phyloP scores from a whole-genome alignment of 2,797 vertebrate species.

The Schizopygopsis pylzovi region DNA sequence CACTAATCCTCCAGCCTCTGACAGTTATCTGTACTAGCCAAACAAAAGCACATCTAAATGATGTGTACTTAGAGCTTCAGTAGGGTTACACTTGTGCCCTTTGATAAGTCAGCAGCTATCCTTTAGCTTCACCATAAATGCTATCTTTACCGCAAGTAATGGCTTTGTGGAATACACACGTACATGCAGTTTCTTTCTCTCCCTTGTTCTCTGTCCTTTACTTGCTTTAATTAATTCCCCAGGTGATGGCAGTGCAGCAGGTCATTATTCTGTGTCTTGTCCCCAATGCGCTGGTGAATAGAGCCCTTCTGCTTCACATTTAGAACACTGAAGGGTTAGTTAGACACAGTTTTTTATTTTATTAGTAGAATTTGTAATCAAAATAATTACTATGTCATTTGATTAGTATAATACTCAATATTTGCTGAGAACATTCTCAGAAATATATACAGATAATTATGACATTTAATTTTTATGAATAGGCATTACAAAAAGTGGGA shows the following conservation, averaged over 20 bases:
- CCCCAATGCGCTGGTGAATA: slow-evolving; percentile 60
- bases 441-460: not conserved
- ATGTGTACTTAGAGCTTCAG: slow-evolving; percentile 34
- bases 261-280: slow-evolving; percentile 70
- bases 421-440: not conserved
- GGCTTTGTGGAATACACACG: slow-evolving; percentile 10
- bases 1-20: slow-evolving; percentile 29
- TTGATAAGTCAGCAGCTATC: slow-evolving; percentile 38
- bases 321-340: not conserved
- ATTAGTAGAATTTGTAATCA: not conserved
- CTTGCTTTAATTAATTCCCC: slow-evolving; percentile 77
- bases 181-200: slow-evolving; percentile 41
- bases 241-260: slow-evolving; percentile 70
- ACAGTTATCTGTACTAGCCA: slow-evolving; percentile 38
- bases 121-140: slow-evolving; percentile 31
- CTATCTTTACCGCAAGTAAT: slow-evolving; percentile 12
- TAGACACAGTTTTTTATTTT: not conserved
- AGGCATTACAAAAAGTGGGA: not conserved
- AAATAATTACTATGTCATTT: not conserved
- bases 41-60: slow-evolving; percentile 45
- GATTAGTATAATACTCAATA: not conserved
- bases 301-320: slow-evolving; percentile 27
- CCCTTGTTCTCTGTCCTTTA: slow-evolving; percentile 23
- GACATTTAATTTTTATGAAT: not conserved
- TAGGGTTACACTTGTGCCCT: slow-evolving; percentile 29